A percentile compares a stretch with the other conserved stretches of the same genome.
These are phyloP conservation scores for Platysteira castanea DNA, from an alignment of 2,113 vertebrate genomes.

Conservation along the genomic window DNA sequence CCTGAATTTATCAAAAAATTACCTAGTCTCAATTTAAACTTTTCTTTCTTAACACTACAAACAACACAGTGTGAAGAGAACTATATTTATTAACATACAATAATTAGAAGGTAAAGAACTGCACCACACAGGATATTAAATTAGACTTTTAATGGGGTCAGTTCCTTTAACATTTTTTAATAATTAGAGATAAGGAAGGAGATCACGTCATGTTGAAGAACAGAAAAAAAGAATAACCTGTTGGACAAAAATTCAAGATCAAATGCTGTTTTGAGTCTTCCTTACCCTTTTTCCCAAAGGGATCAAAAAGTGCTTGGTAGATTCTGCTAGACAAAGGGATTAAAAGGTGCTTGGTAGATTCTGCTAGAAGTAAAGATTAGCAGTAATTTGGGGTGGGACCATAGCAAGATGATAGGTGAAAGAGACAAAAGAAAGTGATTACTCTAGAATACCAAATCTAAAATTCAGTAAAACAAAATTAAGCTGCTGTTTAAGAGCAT, in stretches of 20 bases:
- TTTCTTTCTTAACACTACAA: neutral
- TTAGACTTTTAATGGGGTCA: neutral
- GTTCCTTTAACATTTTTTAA: neutral
- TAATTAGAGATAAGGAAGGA: neutral
- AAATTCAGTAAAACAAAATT: neutral
- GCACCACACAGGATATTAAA: neutral
- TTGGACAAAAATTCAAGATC: neutral
- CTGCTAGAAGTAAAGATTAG: neutral
- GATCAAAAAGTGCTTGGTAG: neutral
- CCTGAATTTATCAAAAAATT: neutral
- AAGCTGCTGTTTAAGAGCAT: neutral
- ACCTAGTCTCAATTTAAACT: neutral
- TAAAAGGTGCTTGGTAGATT: neutral
- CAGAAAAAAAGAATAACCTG: neutral
- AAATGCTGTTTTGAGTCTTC: neutral
- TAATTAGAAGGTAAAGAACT: neutral
- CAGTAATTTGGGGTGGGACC: neutral
- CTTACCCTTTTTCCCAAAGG: neutral
- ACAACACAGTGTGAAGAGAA: neutral
- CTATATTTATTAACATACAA: neutral
- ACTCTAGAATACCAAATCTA: neutral
- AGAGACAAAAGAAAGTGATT: neutral
- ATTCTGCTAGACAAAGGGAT: neutral
- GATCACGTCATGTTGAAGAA: neutral
- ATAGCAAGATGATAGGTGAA: neutral